Evolutionary conservation across 2,888 invertebrate genomes (phyloP), one percentile per base, ranked within the genome.

Genomic region (Mythimna ferrago): DNA sequence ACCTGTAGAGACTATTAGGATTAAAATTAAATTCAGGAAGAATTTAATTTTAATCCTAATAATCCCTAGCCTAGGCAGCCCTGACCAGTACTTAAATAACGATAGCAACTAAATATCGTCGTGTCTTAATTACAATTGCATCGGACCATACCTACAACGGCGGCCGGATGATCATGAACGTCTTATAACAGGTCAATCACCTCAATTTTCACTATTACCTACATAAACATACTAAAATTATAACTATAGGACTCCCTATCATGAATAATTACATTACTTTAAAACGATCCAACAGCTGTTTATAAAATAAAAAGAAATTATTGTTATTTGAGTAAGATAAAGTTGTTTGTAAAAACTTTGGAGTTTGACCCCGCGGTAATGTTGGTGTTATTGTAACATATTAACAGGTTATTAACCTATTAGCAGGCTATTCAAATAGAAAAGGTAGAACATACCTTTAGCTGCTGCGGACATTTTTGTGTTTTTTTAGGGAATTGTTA

Each of bases 401-500:
- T 53, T 60, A 57, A 16, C 73, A 66, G 2, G 21, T 21, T 62
- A 44, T 26, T 68, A 56, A 16, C 14, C 0, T 26, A 65, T 44
- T 21, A 0, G 0, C 1, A 63, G 0, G 14, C 9, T 48, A 53
- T 14, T 10, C 41, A 61, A n/a, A 66, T n/a, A 51, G 2, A 16
- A 6, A 64, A 35, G 32, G 16, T 57, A 32, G 88, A 82, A 32
- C 88, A 82, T 86, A 95, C 96, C 96, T 93, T 96, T 96, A 70
- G 93, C 93, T 80, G 96, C 92, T 67, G 89, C 93, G 69, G 96
- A 93, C 96, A 96, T 96, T 73, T 84, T 91, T 78, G 60, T 68
- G 69, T 72, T 32, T 32, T 66, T 63, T 76, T 11, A 70, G 35
- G 9, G 26, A 2, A 1, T 56, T 68, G 61, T 32, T 62, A n/a